Evolutionary conservation across 2,113 vertebrate genomes (phyloP).

Genomic region (Etia nguti): DNA sequence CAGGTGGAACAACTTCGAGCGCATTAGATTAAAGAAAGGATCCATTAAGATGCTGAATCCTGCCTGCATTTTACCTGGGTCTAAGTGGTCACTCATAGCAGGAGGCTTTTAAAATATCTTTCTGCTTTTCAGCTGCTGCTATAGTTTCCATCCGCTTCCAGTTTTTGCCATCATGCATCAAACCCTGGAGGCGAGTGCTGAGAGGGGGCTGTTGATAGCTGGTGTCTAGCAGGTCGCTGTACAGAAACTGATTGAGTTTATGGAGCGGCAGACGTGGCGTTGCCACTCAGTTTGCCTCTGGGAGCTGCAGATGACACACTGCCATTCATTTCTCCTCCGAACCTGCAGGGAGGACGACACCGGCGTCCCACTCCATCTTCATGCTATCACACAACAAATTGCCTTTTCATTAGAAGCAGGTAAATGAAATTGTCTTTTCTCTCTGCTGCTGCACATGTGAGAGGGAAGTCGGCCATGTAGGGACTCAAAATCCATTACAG

Average conservation of each 20-base stretch:
- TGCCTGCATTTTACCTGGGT: background rate
- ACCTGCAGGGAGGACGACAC: background rate
- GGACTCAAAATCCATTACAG: conserved; percentile 10
- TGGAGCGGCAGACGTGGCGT: background rate
- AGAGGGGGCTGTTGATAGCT: background rate
- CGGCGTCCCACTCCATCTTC: conserved; percentile 12
- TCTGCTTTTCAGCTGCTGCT: background rate
- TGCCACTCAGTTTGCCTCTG: background rate
- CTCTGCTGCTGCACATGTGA: background rate
- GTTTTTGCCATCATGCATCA: background rate
- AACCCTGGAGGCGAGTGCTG: background rate
- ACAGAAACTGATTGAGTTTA: background rate
- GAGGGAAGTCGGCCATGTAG: background rate
- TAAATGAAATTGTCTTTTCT: conserved; percentile 51
- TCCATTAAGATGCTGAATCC: background rate
- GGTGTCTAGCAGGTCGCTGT: background rate
- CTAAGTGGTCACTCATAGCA: background rate
- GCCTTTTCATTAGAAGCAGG: conserved; percentile 57
- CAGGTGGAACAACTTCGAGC: background rate
- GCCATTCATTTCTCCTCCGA: background rate
- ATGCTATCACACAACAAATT: conserved; percentile 27
- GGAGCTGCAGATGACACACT: background rate
- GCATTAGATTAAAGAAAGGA: background rate
- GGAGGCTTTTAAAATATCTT: background rate
- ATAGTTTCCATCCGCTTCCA: background rate